A percentile compares a stretch with the other conserved stretches of the same genome.
Conservation (phyloP, 2,797 vertebrate genomes). For the Myiotriccus ornatus region DNA sequence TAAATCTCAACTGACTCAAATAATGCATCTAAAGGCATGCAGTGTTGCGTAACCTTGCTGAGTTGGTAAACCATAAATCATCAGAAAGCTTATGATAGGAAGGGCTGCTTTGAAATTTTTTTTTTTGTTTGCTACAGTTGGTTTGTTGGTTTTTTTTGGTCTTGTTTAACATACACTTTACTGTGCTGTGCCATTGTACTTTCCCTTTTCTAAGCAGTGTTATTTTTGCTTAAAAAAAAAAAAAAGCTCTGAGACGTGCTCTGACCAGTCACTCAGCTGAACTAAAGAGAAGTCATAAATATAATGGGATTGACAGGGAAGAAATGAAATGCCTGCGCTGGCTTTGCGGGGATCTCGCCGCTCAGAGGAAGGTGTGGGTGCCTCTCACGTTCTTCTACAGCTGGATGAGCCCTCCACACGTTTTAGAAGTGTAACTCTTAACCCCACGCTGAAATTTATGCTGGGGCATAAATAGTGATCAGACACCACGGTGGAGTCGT, state of each 20-base stretch:
- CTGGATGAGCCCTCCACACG: neutral
- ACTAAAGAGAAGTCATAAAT: conserved; percentile 46
- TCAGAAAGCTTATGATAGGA: conserved; percentile 77
- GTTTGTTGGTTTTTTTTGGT: neutral
- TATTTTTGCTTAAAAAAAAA: conserved; percentile 47
- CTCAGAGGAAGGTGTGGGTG: neutral
- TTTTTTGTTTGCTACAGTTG: conserved; percentile 70
- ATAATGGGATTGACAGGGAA: conserved; percentile 54
- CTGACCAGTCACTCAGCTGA: conserved; percentile 61
- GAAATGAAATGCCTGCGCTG: conserved; percentile 45
- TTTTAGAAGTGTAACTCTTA: neutral
- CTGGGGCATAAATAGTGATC: neutral
- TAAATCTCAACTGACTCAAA: conserved; percentile 93
- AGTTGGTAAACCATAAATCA: conserved; percentile 86
- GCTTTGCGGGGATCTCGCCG: neutral
- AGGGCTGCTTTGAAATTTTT: conserved; percentile 61
- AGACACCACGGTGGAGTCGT: neutral
- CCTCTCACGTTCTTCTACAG: neutral
- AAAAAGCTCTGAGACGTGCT: conserved; percentile 14
- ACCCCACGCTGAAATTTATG: neutral
- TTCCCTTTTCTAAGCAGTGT: conserved; percentile 18
- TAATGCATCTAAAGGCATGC: conserved; percentile 87
- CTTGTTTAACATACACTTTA: conserved; percentile 31
- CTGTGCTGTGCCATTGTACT: neutral
- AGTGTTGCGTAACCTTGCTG: conserved; percentile 84